phyloP scores from a whole-genome alignment of 2,797 vertebrate species.

The Ptychobarbus kaznakovi region DNA sequence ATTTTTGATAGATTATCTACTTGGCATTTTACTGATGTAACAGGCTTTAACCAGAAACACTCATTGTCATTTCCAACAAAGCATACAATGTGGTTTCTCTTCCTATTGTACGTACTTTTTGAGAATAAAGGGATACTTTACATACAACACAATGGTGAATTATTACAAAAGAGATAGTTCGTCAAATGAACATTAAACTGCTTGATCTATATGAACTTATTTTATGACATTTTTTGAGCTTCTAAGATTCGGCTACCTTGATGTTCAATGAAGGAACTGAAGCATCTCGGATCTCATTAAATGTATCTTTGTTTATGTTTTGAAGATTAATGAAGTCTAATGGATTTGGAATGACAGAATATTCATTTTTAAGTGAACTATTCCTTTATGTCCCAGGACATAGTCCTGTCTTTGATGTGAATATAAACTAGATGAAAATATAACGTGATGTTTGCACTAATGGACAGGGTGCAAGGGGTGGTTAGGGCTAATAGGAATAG shows the following conservation, averaged over 20 bases:
- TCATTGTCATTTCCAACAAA: constrained; percentile 7
- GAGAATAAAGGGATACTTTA: constrained; percentile 34
- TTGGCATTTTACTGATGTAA: background rate
- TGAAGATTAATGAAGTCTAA: background rate
- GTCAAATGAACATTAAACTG: background rate
- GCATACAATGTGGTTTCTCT: constrained; percentile 5
- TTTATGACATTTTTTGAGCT: background rate
- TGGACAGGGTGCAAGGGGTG: background rate
- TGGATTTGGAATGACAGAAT: background rate
- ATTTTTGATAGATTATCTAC: background rate
- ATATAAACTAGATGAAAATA: background rate
- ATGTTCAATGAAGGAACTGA: background rate
- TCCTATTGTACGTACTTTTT: background rate
- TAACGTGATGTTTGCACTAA: background rate
- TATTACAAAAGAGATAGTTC: background rate
- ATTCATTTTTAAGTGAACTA: background rate
- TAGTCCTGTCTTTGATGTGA: background rate
- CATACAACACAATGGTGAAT: background rate
- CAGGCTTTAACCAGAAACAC: background rate
- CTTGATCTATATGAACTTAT: background rate
- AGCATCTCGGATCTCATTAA: background rate
- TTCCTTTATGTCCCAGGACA: background rate
- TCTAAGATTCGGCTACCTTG: background rate
- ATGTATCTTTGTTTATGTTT: background rate
- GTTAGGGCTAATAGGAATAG: background rate